Percentiles rank a stretch among this genome's conserved stretches.
These are phyloP conservation scores for Illadopsis cleaveri DNA, from an alignment of 2,113 vertebrate genomes.

Conservation along the genomic window DNA sequence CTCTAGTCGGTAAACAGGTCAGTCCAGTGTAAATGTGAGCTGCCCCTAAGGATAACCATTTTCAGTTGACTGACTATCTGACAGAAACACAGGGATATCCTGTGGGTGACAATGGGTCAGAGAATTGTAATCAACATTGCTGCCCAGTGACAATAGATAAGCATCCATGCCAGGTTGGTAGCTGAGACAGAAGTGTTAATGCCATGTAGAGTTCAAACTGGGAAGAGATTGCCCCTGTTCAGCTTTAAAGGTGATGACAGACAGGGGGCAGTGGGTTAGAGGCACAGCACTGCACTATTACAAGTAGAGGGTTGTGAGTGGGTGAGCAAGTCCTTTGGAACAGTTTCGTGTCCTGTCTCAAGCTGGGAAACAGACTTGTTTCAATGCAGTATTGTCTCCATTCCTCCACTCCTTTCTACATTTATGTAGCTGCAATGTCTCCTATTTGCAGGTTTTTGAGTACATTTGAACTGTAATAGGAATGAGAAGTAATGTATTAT, in stretches of 20 bases:
- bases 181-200: not conserved
- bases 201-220: not conserved
- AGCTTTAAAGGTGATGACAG: not conserved
- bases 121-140: not conserved
- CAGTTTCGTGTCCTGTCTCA: not conserved
- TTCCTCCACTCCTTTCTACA: not conserved
- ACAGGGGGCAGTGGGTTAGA: not conserved
- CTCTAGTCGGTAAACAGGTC: not conserved
- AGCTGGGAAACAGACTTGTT: not conserved
- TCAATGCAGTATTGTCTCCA: not conserved
- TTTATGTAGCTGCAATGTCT: not conserved
- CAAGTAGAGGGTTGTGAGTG: accelerated
- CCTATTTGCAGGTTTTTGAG: not conserved
- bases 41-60: not conserved
- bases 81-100: not conserved
- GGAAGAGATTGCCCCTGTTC: not conserved
- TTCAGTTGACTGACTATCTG: not conserved
- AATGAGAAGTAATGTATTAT: not conserved
- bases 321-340: not conserved
- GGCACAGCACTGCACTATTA: not conserved
- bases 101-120: not conserved
- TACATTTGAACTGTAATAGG: not conserved
- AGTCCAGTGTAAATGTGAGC: not conserved
- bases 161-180: not conserved
- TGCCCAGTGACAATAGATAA: not conserved